Conservation (phyloP, 2,797 vertebrate species). For the Iguana delicatissima region DNA sequence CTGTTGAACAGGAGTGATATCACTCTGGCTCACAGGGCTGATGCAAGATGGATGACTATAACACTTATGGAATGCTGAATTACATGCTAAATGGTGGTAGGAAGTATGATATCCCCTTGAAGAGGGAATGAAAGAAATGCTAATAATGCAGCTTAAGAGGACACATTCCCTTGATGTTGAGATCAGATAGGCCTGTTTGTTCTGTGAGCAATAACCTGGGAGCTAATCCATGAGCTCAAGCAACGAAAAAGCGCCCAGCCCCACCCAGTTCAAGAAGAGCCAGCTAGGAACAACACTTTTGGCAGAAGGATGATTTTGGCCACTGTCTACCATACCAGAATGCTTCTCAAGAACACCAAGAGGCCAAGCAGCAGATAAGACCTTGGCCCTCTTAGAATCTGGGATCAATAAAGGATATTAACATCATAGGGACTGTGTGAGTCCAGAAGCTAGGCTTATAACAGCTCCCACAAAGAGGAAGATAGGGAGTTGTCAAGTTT, state of each 20-base stretch:
- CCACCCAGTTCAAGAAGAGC: neutral
- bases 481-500: neutral
- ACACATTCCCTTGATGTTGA: neutral
- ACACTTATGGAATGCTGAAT: neutral
- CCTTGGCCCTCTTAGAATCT: neutral
- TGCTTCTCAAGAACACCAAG: neutral
- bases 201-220: neutral
- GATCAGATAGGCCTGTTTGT: neutral
- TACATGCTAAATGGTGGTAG: neutral
- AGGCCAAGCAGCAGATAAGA: neutral
- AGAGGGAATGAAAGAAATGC: constrained; percentile 20
- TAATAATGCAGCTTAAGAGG: neutral
- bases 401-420: neutral
- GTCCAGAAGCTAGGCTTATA: neutral
- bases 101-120: neutral
- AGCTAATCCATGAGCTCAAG: constrained; percentile 1
- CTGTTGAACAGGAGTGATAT: neutral
- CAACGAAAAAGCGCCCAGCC: neutral
- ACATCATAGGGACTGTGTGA: neutral
- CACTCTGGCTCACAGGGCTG: neutral
- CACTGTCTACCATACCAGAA: neutral
- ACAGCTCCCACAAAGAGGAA: neutral
- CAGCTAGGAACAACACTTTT: neutral
- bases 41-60: neutral
- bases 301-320: neutral